Evolutionary conservation across 1,140 invertebrate species (phyloP).

Genomic region (Drosophila fuyamai): DNA sequence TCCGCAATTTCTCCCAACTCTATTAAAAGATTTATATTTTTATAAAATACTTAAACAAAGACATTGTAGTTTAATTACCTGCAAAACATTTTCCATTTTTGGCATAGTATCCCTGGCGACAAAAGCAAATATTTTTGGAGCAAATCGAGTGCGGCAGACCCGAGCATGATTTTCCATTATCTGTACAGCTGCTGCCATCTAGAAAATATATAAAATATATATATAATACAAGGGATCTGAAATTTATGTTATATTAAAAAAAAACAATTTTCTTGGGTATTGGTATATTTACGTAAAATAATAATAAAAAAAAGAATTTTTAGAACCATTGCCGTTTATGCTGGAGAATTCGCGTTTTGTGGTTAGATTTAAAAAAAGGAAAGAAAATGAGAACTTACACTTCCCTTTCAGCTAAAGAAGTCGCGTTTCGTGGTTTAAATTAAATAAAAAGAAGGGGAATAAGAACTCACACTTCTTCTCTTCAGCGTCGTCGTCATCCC

Average conservation of each 20-base stretch:
- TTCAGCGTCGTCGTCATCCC: conserved; percentile 71
- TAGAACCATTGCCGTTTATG: too few species aligned
- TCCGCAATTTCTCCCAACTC: conserved; percentile 84
- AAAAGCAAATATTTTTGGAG: conserved; percentile 70
- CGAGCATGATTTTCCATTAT: conserved; percentile 71
- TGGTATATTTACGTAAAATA: too few species aligned
- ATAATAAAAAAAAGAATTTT: too few species aligned
- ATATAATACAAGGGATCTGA: too few species aligned
- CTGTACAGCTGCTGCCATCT: conserved; percentile 77
- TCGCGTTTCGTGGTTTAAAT: background rate
- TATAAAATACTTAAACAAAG: background rate
- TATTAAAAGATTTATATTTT: conserved; percentile 1
- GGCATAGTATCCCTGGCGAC: conserved; percentile 72
- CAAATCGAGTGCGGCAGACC: conserved; percentile 77
- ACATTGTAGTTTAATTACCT: conserved; percentile 39
- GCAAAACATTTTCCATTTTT: conserved; percentile 81
- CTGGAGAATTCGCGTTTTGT: too few species aligned
- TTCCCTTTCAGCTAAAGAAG: background rate
- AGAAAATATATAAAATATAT: background rate
- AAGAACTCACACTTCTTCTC: conserved; percentile 71
- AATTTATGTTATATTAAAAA: too few species aligned
- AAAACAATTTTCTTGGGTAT: too few species aligned
- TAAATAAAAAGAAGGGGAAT: background rate
- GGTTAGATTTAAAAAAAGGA: too few species aligned
- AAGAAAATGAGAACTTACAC: too few species aligned